These are phyloP conservation scores for Urophycis tenuis DNA, from an alignment of 2,797 vertebrate genomes.

Conservation along the genomic window DNA sequence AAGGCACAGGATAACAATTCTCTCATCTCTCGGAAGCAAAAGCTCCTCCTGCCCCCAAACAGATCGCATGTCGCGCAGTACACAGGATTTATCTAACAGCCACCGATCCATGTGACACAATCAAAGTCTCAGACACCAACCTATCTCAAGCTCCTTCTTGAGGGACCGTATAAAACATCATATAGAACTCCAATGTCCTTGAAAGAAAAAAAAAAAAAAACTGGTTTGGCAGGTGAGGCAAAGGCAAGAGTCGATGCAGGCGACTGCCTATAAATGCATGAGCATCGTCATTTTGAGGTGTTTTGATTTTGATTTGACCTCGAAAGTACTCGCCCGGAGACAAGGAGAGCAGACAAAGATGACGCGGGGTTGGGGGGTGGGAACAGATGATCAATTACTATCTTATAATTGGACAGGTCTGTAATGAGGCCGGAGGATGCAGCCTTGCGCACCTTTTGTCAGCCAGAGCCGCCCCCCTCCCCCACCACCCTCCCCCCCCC, in stretches of 20 bases:
- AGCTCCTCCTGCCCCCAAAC: not conserved
- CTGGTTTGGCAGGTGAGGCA: not conserved
- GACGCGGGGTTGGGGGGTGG: conserved; percentile 6
- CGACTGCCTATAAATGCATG: conserved; percentile 26
- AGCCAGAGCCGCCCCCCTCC: conserved; percentile 58
- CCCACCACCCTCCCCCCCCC: no score
- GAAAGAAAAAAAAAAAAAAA: not conserved
- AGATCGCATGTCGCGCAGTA: not conserved
- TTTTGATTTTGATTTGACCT: conserved; percentile 66
- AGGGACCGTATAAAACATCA: not conserved
- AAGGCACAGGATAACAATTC: not conserved
- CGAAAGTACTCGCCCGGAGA: conserved; percentile 57
- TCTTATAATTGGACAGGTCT: conserved; percentile 70
- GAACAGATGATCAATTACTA: conserved; percentile 71
- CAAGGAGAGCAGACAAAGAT: conserved; percentile 53
- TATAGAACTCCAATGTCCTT: not conserved
- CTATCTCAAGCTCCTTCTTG: not conserved
- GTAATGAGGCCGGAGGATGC: conserved; percentile 72
- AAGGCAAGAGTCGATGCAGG: conserved; percentile 52
- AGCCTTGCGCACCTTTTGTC: conserved; percentile 65
- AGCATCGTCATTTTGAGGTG: conserved; percentile 56
- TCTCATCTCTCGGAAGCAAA: not conserved
- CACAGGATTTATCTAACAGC: not conserved
- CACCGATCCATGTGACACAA: not conserved
- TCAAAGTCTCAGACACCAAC: not conserved